Evolutionary conservation across 2,113 vertebrate genomes (phyloP), one percentile per base, ranked within the genome.

Genomic region (Neotoma lepida): DNA sequence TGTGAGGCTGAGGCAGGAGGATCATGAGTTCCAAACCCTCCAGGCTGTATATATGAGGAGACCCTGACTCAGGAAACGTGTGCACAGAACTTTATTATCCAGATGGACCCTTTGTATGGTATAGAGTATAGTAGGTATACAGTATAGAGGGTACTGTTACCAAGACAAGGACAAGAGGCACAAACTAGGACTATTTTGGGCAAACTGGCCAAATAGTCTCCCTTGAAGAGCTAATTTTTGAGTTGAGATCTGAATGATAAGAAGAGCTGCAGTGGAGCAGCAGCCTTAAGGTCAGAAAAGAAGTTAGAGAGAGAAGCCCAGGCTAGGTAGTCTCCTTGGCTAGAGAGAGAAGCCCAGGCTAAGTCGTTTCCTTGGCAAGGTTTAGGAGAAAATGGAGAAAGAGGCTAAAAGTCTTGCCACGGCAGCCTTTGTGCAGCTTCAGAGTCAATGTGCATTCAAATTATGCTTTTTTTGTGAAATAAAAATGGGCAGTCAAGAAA

Each of bases 181-280:
- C 81, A 82, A 85, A n/a, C 61, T 66, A 73, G 61, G 54, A 58
- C 44, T 88, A 28, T 58, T 26, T 68, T 86, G 85, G 39, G 30
- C 39, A 58, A 49, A 68, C 33, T 70, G 33, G 33, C 44, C n/a
- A 41, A 58, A 9, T 86, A 35, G 33, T 49, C 4, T 74, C 12
- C 63, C 56, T 71, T 88, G 44, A 85, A 93, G 64, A 93, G 73
- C 46, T 64, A 81, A 64, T 28, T n/a, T 90, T 87, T 94, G 70
- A 80, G 41, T 86, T 85, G 35, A 96, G 58, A 74, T 51, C 49
- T 17, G 8, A 85, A 41, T n/a, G 51, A 58, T 68, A 61, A 73
- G 61, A 90, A 8, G 86, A 68, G 26, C 33, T 89, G 8, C 35
- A 56, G 18, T 76, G 61, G n/a, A 80, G 35, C 90, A n/a, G n/a